Percentiles rank a stretch among this genome's conserved stretches.
Conservation (phyloP, 2,797 vertebrate genomes). For the Platyrinchus mystaceus region DNA sequence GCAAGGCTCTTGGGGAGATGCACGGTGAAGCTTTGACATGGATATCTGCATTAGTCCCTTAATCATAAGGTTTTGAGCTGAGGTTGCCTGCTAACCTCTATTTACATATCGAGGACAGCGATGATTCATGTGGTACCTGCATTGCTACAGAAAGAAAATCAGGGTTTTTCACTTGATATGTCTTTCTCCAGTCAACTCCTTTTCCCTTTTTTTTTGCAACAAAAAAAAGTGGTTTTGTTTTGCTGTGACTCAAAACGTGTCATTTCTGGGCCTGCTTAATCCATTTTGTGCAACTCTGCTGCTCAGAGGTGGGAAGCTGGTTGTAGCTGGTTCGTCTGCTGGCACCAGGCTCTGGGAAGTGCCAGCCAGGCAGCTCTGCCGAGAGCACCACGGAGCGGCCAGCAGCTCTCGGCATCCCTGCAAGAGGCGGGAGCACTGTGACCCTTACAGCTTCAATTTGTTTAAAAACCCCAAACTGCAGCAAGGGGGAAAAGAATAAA, state of each 20-base stretch:
- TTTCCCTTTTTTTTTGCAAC: neutral
- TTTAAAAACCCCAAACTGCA: slow-evolving; percentile 23
- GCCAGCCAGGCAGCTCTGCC: neutral
- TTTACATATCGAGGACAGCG: slow-evolving; percentile 35
- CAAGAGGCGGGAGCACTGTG: neutral
- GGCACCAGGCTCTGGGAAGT: neutral
- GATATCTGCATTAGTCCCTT: neutral
- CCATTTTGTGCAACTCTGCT: slow-evolving; percentile 17
- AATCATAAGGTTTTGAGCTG: neutral
- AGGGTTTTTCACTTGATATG: slow-evolving; percentile 14
- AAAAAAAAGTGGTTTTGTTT: neutral
- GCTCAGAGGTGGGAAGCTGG: slow-evolving; percentile 19
- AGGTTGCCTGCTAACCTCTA: slow-evolving; percentile 39
- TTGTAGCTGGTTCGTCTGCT: slow-evolving; percentile 27
- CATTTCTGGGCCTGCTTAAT: slow-evolving; percentile 54
- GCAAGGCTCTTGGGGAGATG: neutral
- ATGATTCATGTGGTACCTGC: slow-evolving; percentile 65
- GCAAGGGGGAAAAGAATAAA: fast-evolving
- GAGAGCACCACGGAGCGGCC: neutral
- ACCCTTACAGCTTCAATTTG: neutral
- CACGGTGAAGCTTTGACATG: slow-evolving; percentile 34
- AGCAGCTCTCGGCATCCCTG: neutral
- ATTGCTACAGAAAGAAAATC: slow-evolving; percentile 64
- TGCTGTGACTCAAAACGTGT: slow-evolving; percentile 36
- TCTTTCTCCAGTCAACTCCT: neutral